A percentile compares a stretch with the other conserved stretches of the same genome.
Evolutionary conservation across 1,140 invertebrate genomes (phyloP).

Genomic region (Anastatus disparis): DNA sequence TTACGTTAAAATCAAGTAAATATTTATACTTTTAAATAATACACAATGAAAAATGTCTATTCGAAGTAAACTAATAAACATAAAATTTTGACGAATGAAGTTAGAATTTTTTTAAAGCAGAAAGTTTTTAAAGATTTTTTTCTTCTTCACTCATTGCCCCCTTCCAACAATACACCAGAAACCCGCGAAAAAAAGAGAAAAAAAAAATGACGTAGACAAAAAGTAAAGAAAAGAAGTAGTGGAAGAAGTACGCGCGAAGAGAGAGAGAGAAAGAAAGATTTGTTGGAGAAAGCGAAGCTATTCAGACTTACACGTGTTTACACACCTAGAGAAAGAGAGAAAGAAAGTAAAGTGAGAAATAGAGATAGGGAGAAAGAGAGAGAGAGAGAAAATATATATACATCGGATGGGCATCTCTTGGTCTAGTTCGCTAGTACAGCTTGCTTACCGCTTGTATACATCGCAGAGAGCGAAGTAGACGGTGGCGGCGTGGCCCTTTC

Average conservation of each 20-base stretch:
- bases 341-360: constrained; percentile 41
- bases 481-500: constrained; percentile 20
- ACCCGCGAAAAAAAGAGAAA: no score
- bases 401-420: constrained; percentile 36
- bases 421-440: constrained; percentile 38
- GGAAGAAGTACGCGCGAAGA: constrained; percentile 21
- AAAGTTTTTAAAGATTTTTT: constrained; percentile 17
- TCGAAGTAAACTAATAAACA: no score
- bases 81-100: no score
- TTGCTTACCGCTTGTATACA: constrained; percentile 14
- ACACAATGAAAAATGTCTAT: no score
- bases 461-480: constrained; percentile 27
- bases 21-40: no score
- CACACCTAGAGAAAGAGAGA: constrained; percentile 35
- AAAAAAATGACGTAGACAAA: background rate
- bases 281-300: constrained; percentile 32
- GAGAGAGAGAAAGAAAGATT: constrained; percentile 13
- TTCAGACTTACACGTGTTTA: constrained; percentile 36
- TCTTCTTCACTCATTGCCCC: no score
- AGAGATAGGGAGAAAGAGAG: background rate
- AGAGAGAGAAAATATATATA: constrained; percentile 13
- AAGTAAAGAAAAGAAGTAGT: constrained; percentile 28
- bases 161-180: constrained; percentile 13
- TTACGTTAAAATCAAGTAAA: no score
- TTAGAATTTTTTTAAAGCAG: constrained; percentile 20